Conservation (phyloP, 2,113 vertebrate species). For the Clarias gariepinus region DNA sequence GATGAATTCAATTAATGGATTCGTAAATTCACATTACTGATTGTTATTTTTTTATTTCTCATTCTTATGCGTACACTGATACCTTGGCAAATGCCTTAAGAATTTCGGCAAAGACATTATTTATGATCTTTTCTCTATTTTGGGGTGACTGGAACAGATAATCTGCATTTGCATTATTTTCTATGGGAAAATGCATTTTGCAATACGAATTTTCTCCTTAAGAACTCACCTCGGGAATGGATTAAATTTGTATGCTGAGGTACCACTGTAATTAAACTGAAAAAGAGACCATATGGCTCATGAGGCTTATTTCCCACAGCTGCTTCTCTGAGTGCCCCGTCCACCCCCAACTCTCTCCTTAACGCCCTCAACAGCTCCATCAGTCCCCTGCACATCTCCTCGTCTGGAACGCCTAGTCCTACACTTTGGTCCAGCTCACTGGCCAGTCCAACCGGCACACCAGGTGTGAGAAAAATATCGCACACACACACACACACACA, state of each 20-base stretch:
- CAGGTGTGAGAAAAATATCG: conserved; percentile 70
- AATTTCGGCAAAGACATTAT: no score
- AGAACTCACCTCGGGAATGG: no score
- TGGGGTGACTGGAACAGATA: no score
- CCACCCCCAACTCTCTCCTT: conserved; percentile 83
- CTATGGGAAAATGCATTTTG: no score
- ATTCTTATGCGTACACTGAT: not conserved
- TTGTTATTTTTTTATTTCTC: no score
- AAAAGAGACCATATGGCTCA: not conserved
- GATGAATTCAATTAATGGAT: not conserved
- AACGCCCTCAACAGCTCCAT: conserved; percentile 92
- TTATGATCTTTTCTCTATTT: no score
- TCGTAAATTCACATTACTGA: not conserved
- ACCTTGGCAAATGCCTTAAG: no score
- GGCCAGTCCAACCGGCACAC: conserved; percentile 69
- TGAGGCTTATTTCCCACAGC: conserved; percentile 65
- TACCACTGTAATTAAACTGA: no score
- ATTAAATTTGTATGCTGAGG: no score
- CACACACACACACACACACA: conserved; percentile 1
- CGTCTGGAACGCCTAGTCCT: conserved; percentile 82
- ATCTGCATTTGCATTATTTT: no score
- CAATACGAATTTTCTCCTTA: no score
- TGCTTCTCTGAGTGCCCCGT: conserved; percentile 80
- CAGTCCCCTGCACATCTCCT: conserved; percentile 86
- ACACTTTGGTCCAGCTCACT: conserved; percentile 89